Percentiles rank a stretch among this genome's conserved stretches.
Evolutionary conservation across 2,888 invertebrate species (phyloP).

Genomic region (Cistogaster globosa): DNA sequence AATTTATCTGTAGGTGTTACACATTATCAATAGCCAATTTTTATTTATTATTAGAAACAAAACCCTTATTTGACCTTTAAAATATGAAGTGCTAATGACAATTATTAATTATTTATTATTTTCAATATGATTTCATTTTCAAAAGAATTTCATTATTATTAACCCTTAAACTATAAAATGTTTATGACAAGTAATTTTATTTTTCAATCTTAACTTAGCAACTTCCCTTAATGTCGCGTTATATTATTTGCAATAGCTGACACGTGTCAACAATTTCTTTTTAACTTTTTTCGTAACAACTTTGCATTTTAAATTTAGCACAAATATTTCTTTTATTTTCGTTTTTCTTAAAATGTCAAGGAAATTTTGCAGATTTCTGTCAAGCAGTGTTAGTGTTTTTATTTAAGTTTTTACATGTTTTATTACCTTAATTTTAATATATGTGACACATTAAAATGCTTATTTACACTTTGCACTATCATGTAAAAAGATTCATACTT

Average conservation of each 20-base stretch:
- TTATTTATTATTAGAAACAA: no score
- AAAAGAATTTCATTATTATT: no score
- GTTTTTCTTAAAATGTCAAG: constrained; percentile 9
- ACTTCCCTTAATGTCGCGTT: not conserved
- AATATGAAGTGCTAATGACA: no score
- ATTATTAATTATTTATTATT: no score
- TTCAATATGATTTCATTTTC: no score
- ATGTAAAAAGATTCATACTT: no score
- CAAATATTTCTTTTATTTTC: not conserved
- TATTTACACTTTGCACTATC: no score
- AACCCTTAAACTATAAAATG: no score
- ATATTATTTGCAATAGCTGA: constrained; percentile 39
- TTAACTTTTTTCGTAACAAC: constrained; percentile 4
- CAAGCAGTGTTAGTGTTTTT: not conserved
- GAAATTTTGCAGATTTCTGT: constrained; percentile 19
- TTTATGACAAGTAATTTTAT: no score
- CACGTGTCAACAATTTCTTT: constrained; percentile 51
- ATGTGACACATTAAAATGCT: not conserved
- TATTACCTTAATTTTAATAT: constrained; percentile 41
- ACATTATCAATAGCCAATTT: no score
- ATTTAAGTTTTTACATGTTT: constrained; percentile 14
- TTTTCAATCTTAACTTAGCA: not conserved
- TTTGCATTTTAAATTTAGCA: constrained; percentile 11
- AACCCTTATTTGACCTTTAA: no score
- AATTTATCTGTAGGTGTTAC: no score